A percentile compares a stretch with the other conserved stretches of the same genome.
Evolutionary conservation across 23 tunicate genomes (phyloP).

Genomic region (Aplidium turbinatum): DNA sequence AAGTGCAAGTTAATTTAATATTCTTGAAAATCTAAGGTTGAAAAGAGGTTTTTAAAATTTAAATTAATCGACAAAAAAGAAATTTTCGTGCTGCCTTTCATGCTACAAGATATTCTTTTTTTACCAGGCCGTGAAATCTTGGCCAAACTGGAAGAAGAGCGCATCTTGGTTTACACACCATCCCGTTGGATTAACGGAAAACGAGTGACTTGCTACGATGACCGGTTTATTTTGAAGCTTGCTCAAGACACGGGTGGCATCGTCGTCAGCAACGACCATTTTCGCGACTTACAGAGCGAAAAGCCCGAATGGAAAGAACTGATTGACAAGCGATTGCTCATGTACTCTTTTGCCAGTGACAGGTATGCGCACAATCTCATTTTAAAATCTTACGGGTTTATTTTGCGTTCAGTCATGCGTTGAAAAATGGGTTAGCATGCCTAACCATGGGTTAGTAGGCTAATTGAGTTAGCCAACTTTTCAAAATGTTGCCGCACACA

Average conservation of each 20-base stretch:
- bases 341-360: conserved; percentile 91
- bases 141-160: conserved; percentile 62
- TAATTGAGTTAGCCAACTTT: no score
- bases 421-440: no score
- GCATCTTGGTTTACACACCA: conserved; percentile 83
- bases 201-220: conserved; percentile 94
- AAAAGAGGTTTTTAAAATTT: no score
- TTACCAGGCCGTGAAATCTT: conserved; percentile 69
- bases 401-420: no score
- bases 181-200: conserved; percentile 82
- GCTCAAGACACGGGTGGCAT: conserved; percentile 92
- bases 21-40: no score
- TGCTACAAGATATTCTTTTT: no score
- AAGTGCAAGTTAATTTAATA: no score
- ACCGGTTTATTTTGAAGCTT: conserved; percentile 72
- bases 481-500: neutral
- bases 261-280: conserved; percentile 88
- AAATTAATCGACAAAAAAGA: no score
- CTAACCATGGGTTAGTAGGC: no score
- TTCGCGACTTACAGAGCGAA: conserved; percentile 83
- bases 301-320: conserved; percentile 85
- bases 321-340: conserved; percentile 77
- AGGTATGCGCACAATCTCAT: conserved; percentile 6
- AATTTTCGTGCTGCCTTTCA: no score
- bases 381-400: no score